Evolutionary conservation across 2,113 vertebrate genomes (phyloP), one percentile per base, ranked within the genome.

Genomic region (Embiotoca jacksoni): DNA sequence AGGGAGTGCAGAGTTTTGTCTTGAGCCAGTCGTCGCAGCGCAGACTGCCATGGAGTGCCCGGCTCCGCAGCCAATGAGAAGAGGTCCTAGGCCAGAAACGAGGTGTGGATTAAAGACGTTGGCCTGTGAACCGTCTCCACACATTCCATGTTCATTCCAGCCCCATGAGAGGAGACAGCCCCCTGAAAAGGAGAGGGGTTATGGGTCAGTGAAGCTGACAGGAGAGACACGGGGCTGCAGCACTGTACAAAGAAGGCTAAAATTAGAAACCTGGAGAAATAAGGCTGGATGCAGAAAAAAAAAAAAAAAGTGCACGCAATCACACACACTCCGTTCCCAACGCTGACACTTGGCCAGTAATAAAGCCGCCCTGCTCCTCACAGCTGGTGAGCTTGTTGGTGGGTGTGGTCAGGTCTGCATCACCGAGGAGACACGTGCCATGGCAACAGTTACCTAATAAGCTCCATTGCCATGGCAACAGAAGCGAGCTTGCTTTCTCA

Each of bases 141-240:
- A 98, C 97, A 98, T 99, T 3, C 97, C 97, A 0, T 99, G 97
- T 67, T 99, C 98, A 0, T 99, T 99, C 97, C 98, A 99, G 79
- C 97, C 97, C 97, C 97, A 99, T 4, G 97, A 97, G 80, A 96
- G 84, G 60, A 97, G 95, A 1, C 6, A 15, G 2, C 77, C 92
- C 67, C 91, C 97, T 99, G 87, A 47, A 85, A 71, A 90, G 67
- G 85, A 74, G 53, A 92, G 15, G 66, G 66, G 65, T 85, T 47
- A 81, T 15, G 75, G 87, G 86, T 91, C 82, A 92, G 80, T 76
- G 69, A 66, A 68, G 75, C 72, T 77, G 59, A 75, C 49, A 74
- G 57, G 14, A 65, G 6, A 70, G 10, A 56, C 49, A 70, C 1
- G 8, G 32, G n/a, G 66, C 63, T 58, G 57, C 44, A 32, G 62